Conservation (phyloP, 2,113 vertebrate species). For the Prietella phreatophila region DNA sequence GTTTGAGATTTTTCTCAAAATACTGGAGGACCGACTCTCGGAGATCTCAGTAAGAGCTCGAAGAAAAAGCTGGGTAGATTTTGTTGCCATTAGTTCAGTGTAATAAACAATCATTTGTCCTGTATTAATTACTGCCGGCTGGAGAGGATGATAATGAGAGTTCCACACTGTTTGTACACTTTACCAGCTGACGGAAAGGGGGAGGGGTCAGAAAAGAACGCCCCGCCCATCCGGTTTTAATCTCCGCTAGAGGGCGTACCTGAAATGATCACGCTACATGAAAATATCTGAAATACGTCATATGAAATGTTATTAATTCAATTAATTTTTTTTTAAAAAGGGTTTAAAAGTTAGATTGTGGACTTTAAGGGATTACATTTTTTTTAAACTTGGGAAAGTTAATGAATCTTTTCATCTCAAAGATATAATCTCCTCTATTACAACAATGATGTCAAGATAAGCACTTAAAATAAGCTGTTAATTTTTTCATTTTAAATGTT, state of each 20-base stretch:
- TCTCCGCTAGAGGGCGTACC: background rate
- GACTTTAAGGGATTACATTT: too few species aligned
- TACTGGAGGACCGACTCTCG: conserved; percentile 32
- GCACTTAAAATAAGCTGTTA: background rate
- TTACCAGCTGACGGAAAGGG: background rate
- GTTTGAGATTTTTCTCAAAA: conserved; percentile 41
- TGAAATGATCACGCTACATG: background rate
- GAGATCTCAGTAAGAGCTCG: conserved; percentile 59
- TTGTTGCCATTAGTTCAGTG: conserved; percentile 56
- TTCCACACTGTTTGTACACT: background rate
- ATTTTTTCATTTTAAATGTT: background rate
- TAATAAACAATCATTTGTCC: background rate
- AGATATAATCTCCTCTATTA: background rate
- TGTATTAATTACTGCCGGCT: background rate
- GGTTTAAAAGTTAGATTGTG: background rate
- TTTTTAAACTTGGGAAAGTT: background rate
- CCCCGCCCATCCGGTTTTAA: background rate
- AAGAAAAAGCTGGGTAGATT: conserved; percentile 23
- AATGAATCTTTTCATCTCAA: background rate
- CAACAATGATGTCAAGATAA: background rate
- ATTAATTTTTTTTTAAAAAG: background rate
- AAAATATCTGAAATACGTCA: background rate
- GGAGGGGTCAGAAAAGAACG: background rate
- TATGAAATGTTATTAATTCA: background rate
- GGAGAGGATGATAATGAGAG: background rate